Evolutionary conservation across 2,113 vertebrate species (phyloP), one percentile per base, ranked within the genome.

Genomic region (Mus spicilegus): DNA sequence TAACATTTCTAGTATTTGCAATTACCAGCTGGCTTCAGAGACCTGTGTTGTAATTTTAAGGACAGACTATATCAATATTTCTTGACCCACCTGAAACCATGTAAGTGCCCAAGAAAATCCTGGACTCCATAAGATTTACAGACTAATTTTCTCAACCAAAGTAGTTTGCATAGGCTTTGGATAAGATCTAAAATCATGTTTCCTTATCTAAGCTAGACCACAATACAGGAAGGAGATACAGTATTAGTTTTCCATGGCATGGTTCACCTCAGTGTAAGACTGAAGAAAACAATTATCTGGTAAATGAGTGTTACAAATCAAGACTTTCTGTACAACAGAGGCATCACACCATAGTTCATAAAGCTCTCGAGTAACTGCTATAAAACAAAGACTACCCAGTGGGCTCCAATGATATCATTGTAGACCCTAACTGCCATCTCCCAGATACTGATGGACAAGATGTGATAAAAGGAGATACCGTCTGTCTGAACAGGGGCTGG

Each of bases 91-190:
- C 85, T 92, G 86, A 96, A 95, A 90, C 56, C 36, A 90, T 30
- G 5, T 75, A 96, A 96, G 90, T 87, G n/a, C 88, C 93, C 63
- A 73, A 90, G 87, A 95, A 96, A 93, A 95, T 89, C 90, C 89
- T 78, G 61, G 46, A 67, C 86, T 46, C 61, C 76, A 10, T 76
- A 96, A 95, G 95, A 97, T 97, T 97, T 95, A 97, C 69, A 95
- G 93, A 82, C 92, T 90, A 97, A 95, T 96, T 95, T 97, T 95
- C 96, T 89, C 94, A 95, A 95, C 90, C 89, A 82, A 95, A 95
- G 81, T 95, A 56, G 95, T 97, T 97, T 98, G 93, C 97, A 97
- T 97, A 97, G 78, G 49, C 93, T 92, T 91, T 94, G 86, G 96
- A 94, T 97, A 96, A 95, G 86, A 96, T 96, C 95, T 96, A 90